Conservation (phyloP, 2,888 invertebrate genomes). For the Machimus rusticus region DNA sequence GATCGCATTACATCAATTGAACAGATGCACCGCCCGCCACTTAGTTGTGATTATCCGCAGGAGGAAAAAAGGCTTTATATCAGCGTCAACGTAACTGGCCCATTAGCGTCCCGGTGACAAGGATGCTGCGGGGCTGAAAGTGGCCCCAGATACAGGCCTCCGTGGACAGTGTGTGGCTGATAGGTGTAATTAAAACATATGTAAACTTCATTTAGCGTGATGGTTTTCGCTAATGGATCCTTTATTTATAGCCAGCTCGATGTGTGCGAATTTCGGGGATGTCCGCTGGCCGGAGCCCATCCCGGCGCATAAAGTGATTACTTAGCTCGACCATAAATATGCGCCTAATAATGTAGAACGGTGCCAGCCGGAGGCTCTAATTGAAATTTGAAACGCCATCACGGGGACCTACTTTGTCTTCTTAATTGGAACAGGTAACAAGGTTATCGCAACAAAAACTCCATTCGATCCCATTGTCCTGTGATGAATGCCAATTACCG, state of each 20-base stretch:
- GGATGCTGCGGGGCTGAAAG: neutral
- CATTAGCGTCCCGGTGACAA: neutral
- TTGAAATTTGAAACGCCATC: slow-evolving; percentile 52
- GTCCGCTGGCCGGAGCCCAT: neutral
- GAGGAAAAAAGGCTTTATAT: neutral
- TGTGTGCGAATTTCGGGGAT: slow-evolving; percentile 2
- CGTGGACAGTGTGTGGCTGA: slow-evolving; percentile 48
- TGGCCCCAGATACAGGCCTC: neutral
- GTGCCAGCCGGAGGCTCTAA: slow-evolving; percentile 39
- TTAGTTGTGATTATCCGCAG: slow-evolving; percentile 3
- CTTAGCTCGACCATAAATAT: slow-evolving; percentile 50
- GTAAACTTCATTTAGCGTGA: slow-evolving; percentile 54
- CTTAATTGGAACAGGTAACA: slow-evolving; percentile 63
- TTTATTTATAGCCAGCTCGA: slow-evolving; percentile 49
- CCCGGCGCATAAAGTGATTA: slow-evolving; percentile 48
- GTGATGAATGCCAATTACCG: slow-evolving; percentile 40
- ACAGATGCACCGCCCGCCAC: neutral
- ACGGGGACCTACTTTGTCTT: slow-evolving; percentile 55
- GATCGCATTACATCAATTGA: slow-evolving; percentile 25
- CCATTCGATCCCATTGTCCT: slow-evolving; percentile 31
- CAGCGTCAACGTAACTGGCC: neutral
- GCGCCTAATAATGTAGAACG: slow-evolving; percentile 46
- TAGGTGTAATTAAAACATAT: slow-evolving; percentile 53
- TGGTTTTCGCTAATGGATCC: slow-evolving; percentile 53
- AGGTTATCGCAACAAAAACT: slow-evolving; percentile 55